Evolutionary conservation across 2,888 invertebrate species (phyloP), one percentile per base, ranked within the genome.

Genomic region (Drosophila cracens): DNA sequence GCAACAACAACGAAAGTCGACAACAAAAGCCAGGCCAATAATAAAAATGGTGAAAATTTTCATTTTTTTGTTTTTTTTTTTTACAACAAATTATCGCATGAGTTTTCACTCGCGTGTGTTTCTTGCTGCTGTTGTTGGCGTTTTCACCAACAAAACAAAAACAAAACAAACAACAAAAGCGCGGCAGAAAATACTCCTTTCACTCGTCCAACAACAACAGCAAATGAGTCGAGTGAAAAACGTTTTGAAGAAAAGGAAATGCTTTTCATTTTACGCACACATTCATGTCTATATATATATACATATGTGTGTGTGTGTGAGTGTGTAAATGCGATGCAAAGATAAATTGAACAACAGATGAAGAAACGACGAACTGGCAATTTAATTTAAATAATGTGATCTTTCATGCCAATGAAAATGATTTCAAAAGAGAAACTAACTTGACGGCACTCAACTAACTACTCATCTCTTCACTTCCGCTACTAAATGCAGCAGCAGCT

Each of bases 351-450:
- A 70, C 79, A 64, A 61, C 62, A 49, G 53, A 46, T 70, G 73
- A 71, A 70, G 63, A 73, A 74, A 74, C 70, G 53, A 72, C 72
- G 56, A 51, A 49, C 61, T 74, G 78, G 82, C 85, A 89, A 89
- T 91, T 90, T 83, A 86, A 91, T 90, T 91, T 90, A 90, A 91
- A 91, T 91, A 90, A 90, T 89, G 88, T 84, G 81, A 91, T 90
- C 88, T 89, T 88, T 88, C 81, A 86, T 82, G 83, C 78, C 87
- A 88, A 90, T 88, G 89, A 83, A 87, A 87, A 87, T 81, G 79
- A 87, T 77, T 84, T 81, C 86, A 85, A 89, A 86, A 90, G 83
- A 82, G 90, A 87, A 83, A 85, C 87, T 88, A 63, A 68, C 67
- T 71, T 68, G 16, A 61, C 58, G 48, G 56, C 58, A 48, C 68